Conservation (phyloP, 2,888 invertebrate species). For the Volucella bombylans region DNA sequence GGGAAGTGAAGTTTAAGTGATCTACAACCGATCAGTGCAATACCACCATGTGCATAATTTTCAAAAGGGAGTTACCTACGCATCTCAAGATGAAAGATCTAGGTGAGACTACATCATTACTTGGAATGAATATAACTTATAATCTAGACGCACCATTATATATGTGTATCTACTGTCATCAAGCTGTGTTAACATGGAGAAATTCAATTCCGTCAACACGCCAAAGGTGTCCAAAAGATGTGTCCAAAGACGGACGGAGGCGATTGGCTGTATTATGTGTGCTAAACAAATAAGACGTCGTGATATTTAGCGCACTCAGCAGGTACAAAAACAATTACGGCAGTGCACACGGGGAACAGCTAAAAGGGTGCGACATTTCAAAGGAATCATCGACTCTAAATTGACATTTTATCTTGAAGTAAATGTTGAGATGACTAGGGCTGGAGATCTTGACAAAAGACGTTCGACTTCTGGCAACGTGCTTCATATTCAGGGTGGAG, state of each 20-base stretch:
- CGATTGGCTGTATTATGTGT: slow-evolving; percentile 14
- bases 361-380: no score
- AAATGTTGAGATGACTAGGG: no score
- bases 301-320: no score
- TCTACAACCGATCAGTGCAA: slow-evolving; percentile 11
- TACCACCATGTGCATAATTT: no score
- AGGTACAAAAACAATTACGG: no score
- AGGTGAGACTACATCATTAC: slow-evolving; percentile 29
- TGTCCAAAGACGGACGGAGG: slow-evolving; percentile 50
- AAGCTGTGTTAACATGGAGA: slow-evolving; percentile 49
- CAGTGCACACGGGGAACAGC: no score
- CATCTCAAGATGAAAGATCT: slow-evolving; percentile 60
- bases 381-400: no score
- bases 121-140: slow-evolving; percentile 50
- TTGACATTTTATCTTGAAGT: no score
- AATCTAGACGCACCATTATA: slow-evolving; percentile 23
- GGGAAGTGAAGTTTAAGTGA: not conserved
- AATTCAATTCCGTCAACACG: slow-evolving; percentile 56
- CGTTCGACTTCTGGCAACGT: no score
- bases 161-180: slow-evolving; percentile 45
- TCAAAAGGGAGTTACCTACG: slow-evolving; percentile 4
- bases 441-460: no score
- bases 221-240: slow-evolving; percentile 51
- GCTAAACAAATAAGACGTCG: no score
- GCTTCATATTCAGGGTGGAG: no score